Conservation (phyloP, 2,797 vertebrate genomes). For the Ctenosaura bakeri region DNA sequence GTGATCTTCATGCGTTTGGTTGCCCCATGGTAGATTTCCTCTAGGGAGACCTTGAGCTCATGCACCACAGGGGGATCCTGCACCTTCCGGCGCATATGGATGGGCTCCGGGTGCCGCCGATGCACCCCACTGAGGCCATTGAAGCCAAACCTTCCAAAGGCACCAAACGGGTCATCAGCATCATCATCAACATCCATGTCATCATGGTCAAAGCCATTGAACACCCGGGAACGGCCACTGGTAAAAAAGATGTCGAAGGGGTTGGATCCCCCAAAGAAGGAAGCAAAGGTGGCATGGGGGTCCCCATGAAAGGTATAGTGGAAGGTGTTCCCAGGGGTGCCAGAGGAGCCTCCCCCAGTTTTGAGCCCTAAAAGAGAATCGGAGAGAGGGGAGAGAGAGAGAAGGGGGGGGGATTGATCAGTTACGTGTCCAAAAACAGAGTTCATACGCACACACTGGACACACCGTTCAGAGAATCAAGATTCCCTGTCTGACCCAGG, state of each 20-base stretch:
- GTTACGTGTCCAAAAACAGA: no score
- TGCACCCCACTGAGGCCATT: slow-evolving; percentile 91
- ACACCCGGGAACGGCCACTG: slow-evolving; percentile 88
- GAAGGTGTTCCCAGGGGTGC: slow-evolving; percentile 90
- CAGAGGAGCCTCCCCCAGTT: slow-evolving; percentile 90
- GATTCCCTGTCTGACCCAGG: neutral
- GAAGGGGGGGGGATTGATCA: neutral
- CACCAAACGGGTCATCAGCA: slow-evolving; percentile 91
- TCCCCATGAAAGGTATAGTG: slow-evolving; percentile 99
- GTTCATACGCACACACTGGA: fast-evolving
- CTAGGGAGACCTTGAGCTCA: slow-evolving; percentile 95
- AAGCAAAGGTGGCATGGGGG: slow-evolving; percentile 96
- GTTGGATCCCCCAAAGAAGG: slow-evolving; percentile 98
- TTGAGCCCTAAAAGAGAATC: slow-evolving; percentile 89
- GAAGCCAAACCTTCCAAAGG: slow-evolving; percentile 91
- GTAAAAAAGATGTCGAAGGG: slow-evolving; percentile 98
- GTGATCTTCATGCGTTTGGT: slow-evolving; percentile 99
- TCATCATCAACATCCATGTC: slow-evolving; percentile 91
- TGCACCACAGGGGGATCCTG: slow-evolving; percentile 97
- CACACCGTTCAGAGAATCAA: no score
- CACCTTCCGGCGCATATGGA: slow-evolving; percentile 86
- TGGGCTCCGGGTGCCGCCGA: slow-evolving; percentile 85
- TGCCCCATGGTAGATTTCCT: slow-evolving; percentile 97
- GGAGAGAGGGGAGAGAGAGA: slow-evolving; percentile 23
- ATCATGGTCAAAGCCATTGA: slow-evolving; percentile 90